Evolutionary conservation across 1,140 invertebrate species (phyloP).

Genomic region (Mamestra configurata): DNA sequence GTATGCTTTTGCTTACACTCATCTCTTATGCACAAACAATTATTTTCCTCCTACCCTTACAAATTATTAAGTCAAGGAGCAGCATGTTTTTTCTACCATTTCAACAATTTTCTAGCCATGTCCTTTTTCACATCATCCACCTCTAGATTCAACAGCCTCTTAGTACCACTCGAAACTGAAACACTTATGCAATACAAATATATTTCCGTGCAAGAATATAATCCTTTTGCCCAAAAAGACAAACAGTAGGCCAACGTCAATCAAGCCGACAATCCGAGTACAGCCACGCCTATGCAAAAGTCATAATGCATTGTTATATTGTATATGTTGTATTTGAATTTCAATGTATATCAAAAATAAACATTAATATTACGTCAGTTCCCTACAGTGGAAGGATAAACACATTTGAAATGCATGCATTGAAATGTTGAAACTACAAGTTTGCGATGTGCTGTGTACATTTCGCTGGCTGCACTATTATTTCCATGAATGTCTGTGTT

Average conservation of each 20-base stretch:
- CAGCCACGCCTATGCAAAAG: not conserved
- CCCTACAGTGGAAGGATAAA: not conserved
- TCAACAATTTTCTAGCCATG: too few species aligned
- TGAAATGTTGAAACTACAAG: slow-evolving; percentile 24
- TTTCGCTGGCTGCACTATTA: slow-evolving; percentile 20
- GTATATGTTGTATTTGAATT: too few species aligned
- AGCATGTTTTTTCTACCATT: too few species aligned
- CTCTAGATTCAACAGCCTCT: too few species aligned
- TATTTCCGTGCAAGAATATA: too few species aligned
- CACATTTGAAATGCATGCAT: slow-evolving; percentile 28
- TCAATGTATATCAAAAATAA: slow-evolving; percentile 2
- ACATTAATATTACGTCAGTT: slow-evolving; percentile 10
- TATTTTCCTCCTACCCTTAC: too few species aligned
- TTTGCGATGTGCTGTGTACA: slow-evolving; percentile 15
- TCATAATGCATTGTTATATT: not conserved
- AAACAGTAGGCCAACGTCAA: not conserved
- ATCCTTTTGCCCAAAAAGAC: too few species aligned
- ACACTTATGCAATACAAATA: too few species aligned
- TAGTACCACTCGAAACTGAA: too few species aligned
- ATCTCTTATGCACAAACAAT: not conserved
- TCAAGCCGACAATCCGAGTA: not conserved
- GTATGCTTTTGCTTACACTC: not conserved
- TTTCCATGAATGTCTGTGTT: slow-evolving; percentile 18
- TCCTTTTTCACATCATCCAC: too few species aligned
- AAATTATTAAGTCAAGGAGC: too few species aligned